Base-by-base conservation (phyloP, 1,140 invertebrate species). In the Danaus plexippus region DNA sequence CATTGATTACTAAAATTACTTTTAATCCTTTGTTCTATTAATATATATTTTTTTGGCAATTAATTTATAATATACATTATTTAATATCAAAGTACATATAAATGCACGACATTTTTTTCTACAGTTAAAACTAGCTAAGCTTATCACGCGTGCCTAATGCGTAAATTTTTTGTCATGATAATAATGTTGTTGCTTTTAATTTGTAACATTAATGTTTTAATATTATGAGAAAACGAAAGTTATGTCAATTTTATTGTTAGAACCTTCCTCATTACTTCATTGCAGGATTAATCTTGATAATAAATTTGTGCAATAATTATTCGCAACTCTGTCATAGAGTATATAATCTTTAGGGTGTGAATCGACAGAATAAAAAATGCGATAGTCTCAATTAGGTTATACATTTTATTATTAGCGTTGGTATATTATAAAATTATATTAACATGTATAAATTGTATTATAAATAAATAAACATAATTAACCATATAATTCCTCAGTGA, bases 201-300 rank as follows among this genome's bases (percentile, higher is more conserved):
- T 32, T 32, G 22, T 32, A 4, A 32, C 5, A 32, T 32, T 32
- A 32, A 32, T 32, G 22, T 6, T 32, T 32, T 32, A 32, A 4
- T 32, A 32, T 32, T 32, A 32, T 32, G 7, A 32, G 22, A 32
- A 32, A 32, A 32, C 22, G 22, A 32, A 32, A 32, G 64, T 32
- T 4, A 32, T 71, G 62, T 65, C 71, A 44, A 72, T 80, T 79
- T 70, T 62, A 83, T 80, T 80, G 74, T 80, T 63, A 59, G 22
- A 67, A 64, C 57, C 71, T 80, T 82, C 74, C 77, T 71, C 63
- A 66, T 82, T 83, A 76, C 77, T 52, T 75, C 57, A 63, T 46
- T 41, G 43, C 53, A 44, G 53, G 57, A 59, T 56, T 59, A 63
- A 67, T 67, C 65, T 59, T 56, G 62, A 67, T 64, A 52, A 61